A percentile compares a stretch with the other conserved stretches of the same genome.
phyloP scores from a whole-genome alignment of 2,888 invertebrate species.

The Dicyrtomina minuta region DNA sequence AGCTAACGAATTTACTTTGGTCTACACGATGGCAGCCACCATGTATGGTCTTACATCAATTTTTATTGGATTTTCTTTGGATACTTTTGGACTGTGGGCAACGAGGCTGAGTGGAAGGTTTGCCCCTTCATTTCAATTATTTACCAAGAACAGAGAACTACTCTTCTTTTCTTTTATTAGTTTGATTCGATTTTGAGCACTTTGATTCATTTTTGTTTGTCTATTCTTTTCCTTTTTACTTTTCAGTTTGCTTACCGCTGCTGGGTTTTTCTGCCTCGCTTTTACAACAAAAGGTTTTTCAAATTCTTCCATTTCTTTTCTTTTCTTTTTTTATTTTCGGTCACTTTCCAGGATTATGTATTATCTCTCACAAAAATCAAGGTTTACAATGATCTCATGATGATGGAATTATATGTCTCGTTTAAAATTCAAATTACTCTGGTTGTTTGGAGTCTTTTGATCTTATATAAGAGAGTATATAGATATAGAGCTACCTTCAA shows the following conservation, averaged over 20 bases:
- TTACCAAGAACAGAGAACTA: too few relatives aligned
- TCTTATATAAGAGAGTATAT: too few relatives aligned
- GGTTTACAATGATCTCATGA: too few relatives aligned
- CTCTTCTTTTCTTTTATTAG: neutral
- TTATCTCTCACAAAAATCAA: too few relatives aligned
- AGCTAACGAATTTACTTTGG: slow-evolving; percentile 41
- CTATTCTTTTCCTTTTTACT: neutral
- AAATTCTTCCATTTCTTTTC: too few relatives aligned
- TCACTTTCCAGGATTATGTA: too few relatives aligned
- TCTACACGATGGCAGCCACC: slow-evolving; percentile 49
- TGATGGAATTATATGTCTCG: too few relatives aligned
- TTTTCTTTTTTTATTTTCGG: too few relatives aligned
- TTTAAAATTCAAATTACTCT: too few relatives aligned
- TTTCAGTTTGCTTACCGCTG: slow-evolving; percentile 37
- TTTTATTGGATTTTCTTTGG: slow-evolving; percentile 46
- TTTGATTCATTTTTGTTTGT: slow-evolving; percentile 3
- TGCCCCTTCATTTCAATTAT: neutral
- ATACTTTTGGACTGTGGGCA: slow-evolving; percentile 44
- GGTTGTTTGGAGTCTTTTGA: too few relatives aligned
- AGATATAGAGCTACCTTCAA: too few relatives aligned
- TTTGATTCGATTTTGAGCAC: neutral
- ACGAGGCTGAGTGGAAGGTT: slow-evolving; percentile 48
- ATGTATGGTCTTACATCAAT: slow-evolving; percentile 47
- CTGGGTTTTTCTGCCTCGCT: slow-evolving; percentile 45
- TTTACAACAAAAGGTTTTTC: slow-evolving; percentile 42